phyloP scores from a whole-genome alignment of 2,797 vertebrate species.

The Sebastes cheni region DNA sequence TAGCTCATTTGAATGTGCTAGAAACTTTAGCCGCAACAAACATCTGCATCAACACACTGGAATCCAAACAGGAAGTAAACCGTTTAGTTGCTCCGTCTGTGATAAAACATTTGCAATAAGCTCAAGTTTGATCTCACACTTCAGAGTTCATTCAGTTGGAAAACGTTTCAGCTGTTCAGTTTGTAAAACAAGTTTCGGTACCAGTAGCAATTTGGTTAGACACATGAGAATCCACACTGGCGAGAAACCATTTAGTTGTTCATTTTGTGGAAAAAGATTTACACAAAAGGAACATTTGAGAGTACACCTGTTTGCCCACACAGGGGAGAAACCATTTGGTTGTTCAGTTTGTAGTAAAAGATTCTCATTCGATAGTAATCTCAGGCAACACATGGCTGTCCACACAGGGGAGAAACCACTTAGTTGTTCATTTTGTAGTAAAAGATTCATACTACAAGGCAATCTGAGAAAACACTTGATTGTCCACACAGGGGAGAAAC shows the following conservation, averaged over 20 bases:
- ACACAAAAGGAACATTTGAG: too few species aligned
- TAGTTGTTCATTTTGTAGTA: background rate
- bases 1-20: background rate
- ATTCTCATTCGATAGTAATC: too few species aligned
- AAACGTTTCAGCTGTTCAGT: background rate
- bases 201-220: background rate
- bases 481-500: background rate
- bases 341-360: background rate
- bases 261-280: too few species aligned
- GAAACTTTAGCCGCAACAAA: background rate
- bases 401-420: background rate
- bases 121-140: too few species aligned
- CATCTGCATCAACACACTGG: background rate
- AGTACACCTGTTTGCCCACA: too few species aligned
- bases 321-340: background rate
- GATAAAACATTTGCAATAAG: too few species aligned
- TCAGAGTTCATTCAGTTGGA: background rate
- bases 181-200: background rate
- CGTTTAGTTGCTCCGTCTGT: too few species aligned
- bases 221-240: background rate
- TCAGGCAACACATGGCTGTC: background rate
- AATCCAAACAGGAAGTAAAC: too few species aligned
- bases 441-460: background rate
- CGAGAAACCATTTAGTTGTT: background rate
- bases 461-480: background rate